Evolutionary conservation across 2,113 vertebrate genomes (phyloP).

Genomic region (Scartelaos histophorus): DNA sequence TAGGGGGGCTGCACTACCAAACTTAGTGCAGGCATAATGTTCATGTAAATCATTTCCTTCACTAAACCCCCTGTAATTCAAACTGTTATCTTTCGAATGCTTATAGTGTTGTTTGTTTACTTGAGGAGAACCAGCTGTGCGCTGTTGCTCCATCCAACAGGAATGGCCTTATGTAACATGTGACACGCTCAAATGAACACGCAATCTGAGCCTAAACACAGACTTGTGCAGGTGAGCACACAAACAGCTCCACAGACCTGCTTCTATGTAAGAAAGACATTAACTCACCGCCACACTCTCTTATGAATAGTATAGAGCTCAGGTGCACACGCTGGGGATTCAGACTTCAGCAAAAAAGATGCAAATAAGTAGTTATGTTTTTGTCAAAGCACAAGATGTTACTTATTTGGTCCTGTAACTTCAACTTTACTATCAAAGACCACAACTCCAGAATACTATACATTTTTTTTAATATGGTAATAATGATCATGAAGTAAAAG

Average conservation of each 20-base stretch:
- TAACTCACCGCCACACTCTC: neutral
- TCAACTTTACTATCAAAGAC: too few species aligned
- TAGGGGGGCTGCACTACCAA: too few species aligned
- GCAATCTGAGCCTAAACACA: constrained; percentile 32
- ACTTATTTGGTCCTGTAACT: too few species aligned
- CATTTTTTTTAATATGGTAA: too few species aligned
- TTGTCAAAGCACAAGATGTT: neutral
- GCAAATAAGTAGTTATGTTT: neutral
- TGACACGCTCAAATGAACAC: constrained; percentile 29
- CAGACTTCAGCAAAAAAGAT: neutral
- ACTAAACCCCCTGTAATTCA: neutral
- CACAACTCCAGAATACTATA: too few species aligned
- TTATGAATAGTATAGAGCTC: neutral
- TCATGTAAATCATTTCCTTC: neutral
- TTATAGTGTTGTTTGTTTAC: constrained; percentile 37
- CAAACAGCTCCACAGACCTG: constrained; percentile 9
- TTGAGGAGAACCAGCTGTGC: constrained; percentile 26
- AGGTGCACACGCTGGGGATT: neutral
- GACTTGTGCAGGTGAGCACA: constrained; percentile 31
- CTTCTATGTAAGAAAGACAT: neutral
- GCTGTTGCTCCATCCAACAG: constrained; percentile 34
- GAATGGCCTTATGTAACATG: constrained; percentile 21
- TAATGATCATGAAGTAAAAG: too few species aligned
- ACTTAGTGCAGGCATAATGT: too few species aligned
- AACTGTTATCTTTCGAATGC: constrained; percentile 5